Evolutionary conservation across 2,888 invertebrate genomes (phyloP).

Genomic region (Geotrupes spiniger): DNA sequence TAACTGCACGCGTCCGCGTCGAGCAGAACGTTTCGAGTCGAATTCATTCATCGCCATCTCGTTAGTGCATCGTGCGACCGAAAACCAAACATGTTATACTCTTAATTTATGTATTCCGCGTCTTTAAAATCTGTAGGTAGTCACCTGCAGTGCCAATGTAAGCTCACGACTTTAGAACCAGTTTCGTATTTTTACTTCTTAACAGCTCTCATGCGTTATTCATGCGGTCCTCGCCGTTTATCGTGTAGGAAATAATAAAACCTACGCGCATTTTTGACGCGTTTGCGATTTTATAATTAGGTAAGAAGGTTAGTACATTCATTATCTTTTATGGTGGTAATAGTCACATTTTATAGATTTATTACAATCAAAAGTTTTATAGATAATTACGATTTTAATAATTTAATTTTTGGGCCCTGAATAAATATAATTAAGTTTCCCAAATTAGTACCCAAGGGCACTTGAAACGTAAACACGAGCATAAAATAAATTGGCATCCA

Average conservation of each 20-base stretch:
- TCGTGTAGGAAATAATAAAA: slow-evolving; percentile 2
- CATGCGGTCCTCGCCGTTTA: not conserved
- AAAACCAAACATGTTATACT: slow-evolving; percentile 12
- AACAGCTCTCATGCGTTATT: slow-evolving; percentile 4
- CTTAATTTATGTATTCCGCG: slow-evolving; percentile 23
- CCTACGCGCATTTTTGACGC: not conserved
- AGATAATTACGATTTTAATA: too few relatives aligned
- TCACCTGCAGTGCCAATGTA: slow-evolving; percentile 21
- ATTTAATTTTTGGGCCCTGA: too few relatives aligned
- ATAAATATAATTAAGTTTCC: too few relatives aligned
- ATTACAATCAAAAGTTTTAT: too few relatives aligned
- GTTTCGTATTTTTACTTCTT: slow-evolving; percentile 5
- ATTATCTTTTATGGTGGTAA: too few relatives aligned
- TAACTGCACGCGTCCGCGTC: slow-evolving; percentile 11
- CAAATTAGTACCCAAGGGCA: too few relatives aligned
- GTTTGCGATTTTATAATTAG: not conserved
- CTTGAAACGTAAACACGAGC: too few relatives aligned
- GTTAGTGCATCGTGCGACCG: slow-evolving; percentile 19
- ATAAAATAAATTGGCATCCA: too few relatives aligned
- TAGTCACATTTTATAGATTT: too few relatives aligned
- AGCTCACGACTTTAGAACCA: slow-evolving; percentile 13
- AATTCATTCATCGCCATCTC: slow-evolving; percentile 18
- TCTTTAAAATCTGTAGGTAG: slow-evolving; percentile 21
- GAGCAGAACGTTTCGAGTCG: slow-evolving; percentile 13
- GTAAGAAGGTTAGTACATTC: too few relatives aligned